These are phyloP conservation scores for Montipora capitata DNA, from an alignment of 92 coral and sea anemone genomes.

Conservation along the genomic window DNA sequence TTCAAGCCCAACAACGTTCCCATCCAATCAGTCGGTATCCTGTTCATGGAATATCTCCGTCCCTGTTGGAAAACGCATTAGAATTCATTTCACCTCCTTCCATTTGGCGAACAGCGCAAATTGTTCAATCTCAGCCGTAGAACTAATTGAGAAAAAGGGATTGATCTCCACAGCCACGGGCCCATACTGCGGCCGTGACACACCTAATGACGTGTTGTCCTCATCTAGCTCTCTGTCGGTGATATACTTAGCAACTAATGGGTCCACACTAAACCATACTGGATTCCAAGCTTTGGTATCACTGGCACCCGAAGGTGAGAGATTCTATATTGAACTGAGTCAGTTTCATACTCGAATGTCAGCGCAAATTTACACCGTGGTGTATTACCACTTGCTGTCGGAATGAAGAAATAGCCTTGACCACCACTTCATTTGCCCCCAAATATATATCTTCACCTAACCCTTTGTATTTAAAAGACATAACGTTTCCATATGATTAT, in stretches of 20 bases:
- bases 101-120: conserved; percentile 24
- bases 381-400: no score
- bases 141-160: conserved; percentile 13
- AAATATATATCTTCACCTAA: no score
- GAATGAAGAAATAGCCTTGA: no score
- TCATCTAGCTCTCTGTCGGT: conserved; percentile 16
- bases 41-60: conserved; percentile 63
- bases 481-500: no score
- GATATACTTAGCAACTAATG: conserved; percentile 19
- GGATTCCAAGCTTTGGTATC: conserved; percentile 42
- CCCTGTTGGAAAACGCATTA: conserved; percentile 26
- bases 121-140: conserved; percentile 22
- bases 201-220: conserved; percentile 40
- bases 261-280: background rate
- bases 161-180: background rate
- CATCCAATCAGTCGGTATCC: conserved; percentile 23
- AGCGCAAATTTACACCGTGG: background rate
- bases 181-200: conserved; percentile 21
- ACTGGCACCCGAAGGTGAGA: conserved; percentile 28
- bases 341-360: background rate
- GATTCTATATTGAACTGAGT: background rate
- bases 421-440: no score
- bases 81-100: conserved; percentile 31
- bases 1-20: conserved; percentile 35
- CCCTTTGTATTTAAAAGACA: no score